phyloP scores from a whole-genome alignment of 2,797 vertebrate species.

The Phrynocephalus vlangalii region DNA sequence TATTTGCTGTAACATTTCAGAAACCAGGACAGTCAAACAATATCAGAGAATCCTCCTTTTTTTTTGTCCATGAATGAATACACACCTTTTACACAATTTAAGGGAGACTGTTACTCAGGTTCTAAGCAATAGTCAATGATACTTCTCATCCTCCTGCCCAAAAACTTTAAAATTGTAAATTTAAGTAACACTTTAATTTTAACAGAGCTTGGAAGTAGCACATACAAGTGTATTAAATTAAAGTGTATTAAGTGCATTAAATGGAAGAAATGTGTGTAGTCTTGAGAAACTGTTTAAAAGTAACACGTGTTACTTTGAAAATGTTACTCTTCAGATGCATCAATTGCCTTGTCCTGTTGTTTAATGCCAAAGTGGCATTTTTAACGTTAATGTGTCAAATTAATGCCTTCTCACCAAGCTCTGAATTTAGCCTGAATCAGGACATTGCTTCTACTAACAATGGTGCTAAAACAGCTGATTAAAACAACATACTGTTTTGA shows the following conservation, averaged over 20 bases:
- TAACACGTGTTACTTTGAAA: no score
- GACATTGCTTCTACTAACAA: neutral
- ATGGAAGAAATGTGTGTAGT: no score
- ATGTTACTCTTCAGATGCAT: no score
- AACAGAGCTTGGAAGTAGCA: no score
- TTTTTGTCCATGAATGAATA: slow-evolving; percentile 53
- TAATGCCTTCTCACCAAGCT: no score
- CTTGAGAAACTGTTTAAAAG: no score
- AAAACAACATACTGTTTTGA: slow-evolving; percentile 92
- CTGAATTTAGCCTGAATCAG: neutral
- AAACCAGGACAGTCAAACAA: slow-evolving; percentile 33
- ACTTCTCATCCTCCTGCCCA: no score
- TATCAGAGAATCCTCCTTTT: slow-evolving; percentile 47
- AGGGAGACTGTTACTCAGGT: slow-evolving; percentile 45
- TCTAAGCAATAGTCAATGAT: no score
- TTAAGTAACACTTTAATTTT: neutral
- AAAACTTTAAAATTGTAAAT: neutral
- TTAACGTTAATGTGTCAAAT: neutral
- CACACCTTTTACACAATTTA: slow-evolving; percentile 47
- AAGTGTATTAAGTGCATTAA: no score
- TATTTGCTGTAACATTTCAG: slow-evolving; percentile 45
- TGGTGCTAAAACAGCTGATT: slow-evolving; percentile 24
- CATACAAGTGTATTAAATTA: no score
- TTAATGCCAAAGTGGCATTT: neutral
- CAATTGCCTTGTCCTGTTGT: no score